Evolutionary conservation across 2,113 vertebrate species (phyloP), one percentile per base, ranked within the genome.

Genomic region (Neodontobutis hainanensis): DNA sequence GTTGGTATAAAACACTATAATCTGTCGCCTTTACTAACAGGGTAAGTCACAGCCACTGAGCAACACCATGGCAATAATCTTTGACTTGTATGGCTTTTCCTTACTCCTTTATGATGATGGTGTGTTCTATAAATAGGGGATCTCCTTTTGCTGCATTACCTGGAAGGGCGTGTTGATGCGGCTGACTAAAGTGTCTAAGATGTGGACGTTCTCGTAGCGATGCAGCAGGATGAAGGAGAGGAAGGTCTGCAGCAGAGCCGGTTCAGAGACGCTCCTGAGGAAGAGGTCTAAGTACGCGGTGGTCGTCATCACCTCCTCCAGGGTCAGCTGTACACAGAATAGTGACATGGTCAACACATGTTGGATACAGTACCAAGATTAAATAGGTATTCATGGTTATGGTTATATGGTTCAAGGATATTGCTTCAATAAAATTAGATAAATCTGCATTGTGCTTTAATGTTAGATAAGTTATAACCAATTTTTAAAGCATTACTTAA

Each of bases 281-380:
- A 99, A 99, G 43, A 99, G 94, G 87, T 99, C 97, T 72, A 98
- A 84, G 68, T 98, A 99, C 0, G 96, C 97, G 0, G 97, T 99
- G 8, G 97, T 99, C 52, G 97, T 94, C 97, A 98, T 98, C 75
- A 98, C 96, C 70, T 99, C 97, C 79, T 99, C 97, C 61, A 99
- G 90, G 0, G 97, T 98, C 64, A 95, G 88, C 97, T 99, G 57
- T 4, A 78, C 11, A 59, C 11, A 9, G 8, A 1, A 46, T 0
- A 57, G 35, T 15, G 57, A 51, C 27, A 43, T 8, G 42, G 42
- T 43, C 10, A 43, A 43, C 10, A 1, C 6, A 43, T 8, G 3
- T 27, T 27, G 3, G 19, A 27, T 27, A 2, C 19, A 27, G 19
- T 27, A 3, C 19, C 3, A 27, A 27, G 19, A 27, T 27, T 27